Evolutionary conservation across 2,888 invertebrate genomes (phyloP).

Genomic region (Cephus sareptanus): DNA sequence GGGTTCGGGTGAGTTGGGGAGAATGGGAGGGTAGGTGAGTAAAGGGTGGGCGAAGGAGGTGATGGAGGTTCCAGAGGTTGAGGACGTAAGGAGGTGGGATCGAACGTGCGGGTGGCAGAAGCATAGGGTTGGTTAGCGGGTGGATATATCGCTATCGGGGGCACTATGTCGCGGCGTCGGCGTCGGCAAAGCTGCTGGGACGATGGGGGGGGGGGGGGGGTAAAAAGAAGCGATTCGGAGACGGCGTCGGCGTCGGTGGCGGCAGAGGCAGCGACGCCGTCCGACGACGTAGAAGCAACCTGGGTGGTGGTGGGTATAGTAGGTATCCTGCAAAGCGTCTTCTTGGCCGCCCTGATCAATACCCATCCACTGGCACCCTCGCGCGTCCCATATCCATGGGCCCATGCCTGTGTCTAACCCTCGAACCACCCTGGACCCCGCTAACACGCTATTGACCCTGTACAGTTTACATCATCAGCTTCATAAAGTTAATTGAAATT

Average conservation of each 20-base stretch:
- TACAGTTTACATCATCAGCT: constrained; percentile 52
- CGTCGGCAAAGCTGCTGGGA: constrained; percentile 29
- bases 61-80: constrained; percentile 5
- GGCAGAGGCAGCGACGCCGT: constrained; percentile 1
- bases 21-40: constrained; percentile 5
- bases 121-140: constrained; percentile 52
- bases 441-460: constrained; percentile 50
- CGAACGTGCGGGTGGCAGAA: constrained; percentile 42
- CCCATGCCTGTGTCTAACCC: constrained; percentile 42
- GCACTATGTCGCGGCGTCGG: constrained; percentile 59
- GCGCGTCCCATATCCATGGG: constrained; percentile 41
- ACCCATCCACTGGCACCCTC: constrained; percentile 44
- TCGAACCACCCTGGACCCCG: constrained; percentile 36
- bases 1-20: constrained; percentile 14
- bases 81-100: constrained; percentile 30
- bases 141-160: constrained; percentile 59
- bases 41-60: constrained; percentile 14
- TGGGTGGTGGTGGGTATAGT: constrained; percentile 43
- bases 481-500: constrained; percentile 52
- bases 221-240: constrained; percentile 19
- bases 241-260: constrained; percentile 20
- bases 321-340: constrained; percentile 56
- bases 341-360: constrained; percentile 58
- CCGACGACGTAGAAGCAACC: neutral
- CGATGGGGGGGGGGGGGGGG: constrained; percentile 19